phyloP scores from a whole-genome alignment of 2,113 vertebrate genomes.

The Sceloporus undulatus region DNA sequence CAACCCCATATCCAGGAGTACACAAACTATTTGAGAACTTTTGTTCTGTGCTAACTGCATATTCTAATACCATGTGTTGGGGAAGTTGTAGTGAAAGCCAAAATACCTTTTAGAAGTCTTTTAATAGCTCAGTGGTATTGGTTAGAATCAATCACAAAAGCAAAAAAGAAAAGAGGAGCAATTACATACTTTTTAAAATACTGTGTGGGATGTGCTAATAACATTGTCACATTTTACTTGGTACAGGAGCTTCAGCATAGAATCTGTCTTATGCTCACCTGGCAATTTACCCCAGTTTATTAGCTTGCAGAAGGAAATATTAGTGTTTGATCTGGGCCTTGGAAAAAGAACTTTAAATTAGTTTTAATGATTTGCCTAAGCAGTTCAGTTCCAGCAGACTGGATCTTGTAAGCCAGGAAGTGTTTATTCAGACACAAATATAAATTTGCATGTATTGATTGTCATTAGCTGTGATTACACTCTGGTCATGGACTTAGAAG shows the following conservation, averaged over 20 bases:
- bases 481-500: neutral
- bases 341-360: neutral
- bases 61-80: neutral
- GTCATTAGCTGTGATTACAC: neutral
- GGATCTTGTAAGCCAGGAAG: neutral
- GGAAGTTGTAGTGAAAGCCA: neutral
- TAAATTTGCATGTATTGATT: neutral
- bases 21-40: neutral
- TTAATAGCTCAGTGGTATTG: neutral
- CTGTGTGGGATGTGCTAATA: constrained; percentile 15
- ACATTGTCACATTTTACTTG: neutral
- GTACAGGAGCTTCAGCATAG: neutral
- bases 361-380: neutral
- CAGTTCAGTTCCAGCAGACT: neutral
- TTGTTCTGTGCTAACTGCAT: neutral
- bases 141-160: neutral
- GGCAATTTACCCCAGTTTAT: constrained; percentile 24
- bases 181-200: constrained; percentile 12
- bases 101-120: constrained; percentile 18
- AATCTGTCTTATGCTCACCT: neutral
- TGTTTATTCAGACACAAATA: neutral
- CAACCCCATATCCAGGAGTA: neutral
- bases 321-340: neutral
- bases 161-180: neutral
- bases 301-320: neutral